A percentile compares a stretch with the other conserved stretches of the same genome.
Evolutionary conservation across 2,888 invertebrate species (phyloP).

Genomic region (Lasioglossum leucozonium): DNA sequence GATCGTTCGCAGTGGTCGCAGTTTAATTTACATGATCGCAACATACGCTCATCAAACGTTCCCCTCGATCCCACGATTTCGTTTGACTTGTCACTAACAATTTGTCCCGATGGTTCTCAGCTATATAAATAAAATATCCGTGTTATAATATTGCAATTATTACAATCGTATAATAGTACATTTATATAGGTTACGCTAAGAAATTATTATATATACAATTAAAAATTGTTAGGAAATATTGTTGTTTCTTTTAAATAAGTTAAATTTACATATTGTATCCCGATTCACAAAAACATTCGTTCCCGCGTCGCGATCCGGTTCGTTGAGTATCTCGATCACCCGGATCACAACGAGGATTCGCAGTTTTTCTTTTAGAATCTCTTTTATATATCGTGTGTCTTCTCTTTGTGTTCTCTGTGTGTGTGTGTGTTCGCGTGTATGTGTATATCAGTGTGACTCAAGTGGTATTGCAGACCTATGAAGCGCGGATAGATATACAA

Average conservation of each 20-base stretch:
- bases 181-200: slow-evolving; percentile 79
- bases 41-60: slow-evolving; percentile 40
- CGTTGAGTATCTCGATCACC: neutral
- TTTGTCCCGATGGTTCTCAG: slow-evolving; percentile 60
- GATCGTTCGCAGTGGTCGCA: slow-evolving; percentile 30
- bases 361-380: slow-evolving; percentile 44
- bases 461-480: slow-evolving; percentile 63
- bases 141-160: slow-evolving; percentile 74
- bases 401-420: neutral
- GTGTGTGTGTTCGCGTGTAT: slow-evolving; percentile 26
- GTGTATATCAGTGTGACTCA: slow-evolving; percentile 40
- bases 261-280: slow-evolving; percentile 81
- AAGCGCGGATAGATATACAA: slow-evolving; percentile 69
- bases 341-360: slow-evolving; percentile 60
- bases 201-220: slow-evolving; percentile 84
- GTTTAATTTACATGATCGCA: slow-evolving; percentile 62
- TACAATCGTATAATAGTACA: slow-evolving; percentile 79
- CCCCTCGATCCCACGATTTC: slow-evolving; percentile 37
- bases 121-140: slow-evolving; percentile 77
- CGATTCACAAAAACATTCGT: slow-evolving; percentile 72
- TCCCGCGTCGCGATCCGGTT: slow-evolving; percentile 67
- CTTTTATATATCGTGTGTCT: neutral
- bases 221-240: slow-evolving; percentile 81
- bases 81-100: slow-evolving; percentile 58
- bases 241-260: slow-evolving; percentile 79